phyloP scores from a whole-genome alignment of 2,797 vertebrate genomes.

The Rhincodon typus region DNA sequence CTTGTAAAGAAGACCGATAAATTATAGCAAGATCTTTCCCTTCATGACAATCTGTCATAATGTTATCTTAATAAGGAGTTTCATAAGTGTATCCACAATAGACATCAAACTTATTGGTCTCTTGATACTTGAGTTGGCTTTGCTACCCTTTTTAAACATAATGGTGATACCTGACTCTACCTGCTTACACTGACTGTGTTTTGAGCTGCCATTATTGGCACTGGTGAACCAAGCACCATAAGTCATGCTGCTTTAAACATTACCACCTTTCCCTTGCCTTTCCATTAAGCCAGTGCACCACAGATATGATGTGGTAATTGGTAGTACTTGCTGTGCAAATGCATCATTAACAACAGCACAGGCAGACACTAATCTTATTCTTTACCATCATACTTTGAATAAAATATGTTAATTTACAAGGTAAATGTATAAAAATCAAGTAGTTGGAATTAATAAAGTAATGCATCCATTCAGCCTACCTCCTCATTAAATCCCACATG shows the following conservation, averaged over 20 bases:
- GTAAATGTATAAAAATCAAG: not conserved
- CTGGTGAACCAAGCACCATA: not conserved
- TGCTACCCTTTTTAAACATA: not conserved
- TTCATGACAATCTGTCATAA: not conserved
- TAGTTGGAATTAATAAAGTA: not conserved
- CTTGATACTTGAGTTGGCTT: not conserved
- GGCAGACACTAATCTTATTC: not conserved
- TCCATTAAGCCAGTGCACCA: not conserved
- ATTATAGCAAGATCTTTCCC: not conserved
- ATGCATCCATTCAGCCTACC: not conserved
- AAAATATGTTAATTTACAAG: not conserved
- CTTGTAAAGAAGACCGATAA: not conserved
- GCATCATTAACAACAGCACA: not conserved
- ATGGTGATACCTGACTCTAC: not conserved
- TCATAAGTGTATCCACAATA: not conserved
- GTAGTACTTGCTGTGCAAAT: not conserved
- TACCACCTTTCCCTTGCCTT: not conserved
- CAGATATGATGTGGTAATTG: not conserved
- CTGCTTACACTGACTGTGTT: not conserved
- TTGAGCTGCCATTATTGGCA: not conserved
- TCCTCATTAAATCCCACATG: conserved; percentile 20
- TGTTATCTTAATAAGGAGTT: not conserved
- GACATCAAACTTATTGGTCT: not conserved
- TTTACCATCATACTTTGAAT: not conserved
- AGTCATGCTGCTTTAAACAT: not conserved